Percentiles rank a stretch among this genome's conserved stretches.
phyloP scores from a whole-genome alignment of 2,113 vertebrate species.

The Furnarius figulus region DNA sequence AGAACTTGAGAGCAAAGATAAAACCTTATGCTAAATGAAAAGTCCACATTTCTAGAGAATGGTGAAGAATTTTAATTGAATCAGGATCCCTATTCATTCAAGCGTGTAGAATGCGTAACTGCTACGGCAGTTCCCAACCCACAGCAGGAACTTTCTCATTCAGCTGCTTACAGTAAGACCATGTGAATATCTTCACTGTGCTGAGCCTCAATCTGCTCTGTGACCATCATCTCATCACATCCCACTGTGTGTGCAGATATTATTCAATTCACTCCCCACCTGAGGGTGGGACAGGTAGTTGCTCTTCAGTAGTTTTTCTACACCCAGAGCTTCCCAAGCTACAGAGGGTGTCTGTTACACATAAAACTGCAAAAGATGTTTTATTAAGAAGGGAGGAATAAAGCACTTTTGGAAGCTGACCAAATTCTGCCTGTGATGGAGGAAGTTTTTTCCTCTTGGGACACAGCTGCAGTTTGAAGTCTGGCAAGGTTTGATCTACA shows the following conservation, averaged over 20 bases:
- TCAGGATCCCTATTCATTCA: background rate
- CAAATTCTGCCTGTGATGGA: background rate
- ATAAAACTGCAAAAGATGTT: background rate
- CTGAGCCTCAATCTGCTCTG: background rate
- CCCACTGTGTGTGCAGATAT: background rate
- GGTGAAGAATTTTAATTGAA: background rate
- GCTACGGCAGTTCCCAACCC: background rate
- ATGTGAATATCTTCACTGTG: background rate
- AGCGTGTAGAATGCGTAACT: rapidly evolving
- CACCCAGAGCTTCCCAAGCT: background rate
- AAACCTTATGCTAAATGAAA: background rate
- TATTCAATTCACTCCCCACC: background rate
- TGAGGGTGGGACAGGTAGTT: background rate
- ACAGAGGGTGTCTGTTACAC: background rate
- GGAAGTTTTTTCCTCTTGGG: background rate
- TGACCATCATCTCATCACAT: background rate
- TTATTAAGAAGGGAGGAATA: background rate
- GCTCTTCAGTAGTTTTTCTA: background rate
- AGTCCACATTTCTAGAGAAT: background rate
- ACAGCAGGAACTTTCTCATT: background rate
- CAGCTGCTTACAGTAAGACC: background rate
- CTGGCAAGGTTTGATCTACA: background rate
- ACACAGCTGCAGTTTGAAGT: background rate
- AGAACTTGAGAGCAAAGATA: background rate
- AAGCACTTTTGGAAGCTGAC: background rate